Percentiles rank a stretch among this genome's conserved stretches.
phyloP scores from a whole-genome alignment of 2,797 vertebrate species.

The Pangasius krempfi region DNA sequence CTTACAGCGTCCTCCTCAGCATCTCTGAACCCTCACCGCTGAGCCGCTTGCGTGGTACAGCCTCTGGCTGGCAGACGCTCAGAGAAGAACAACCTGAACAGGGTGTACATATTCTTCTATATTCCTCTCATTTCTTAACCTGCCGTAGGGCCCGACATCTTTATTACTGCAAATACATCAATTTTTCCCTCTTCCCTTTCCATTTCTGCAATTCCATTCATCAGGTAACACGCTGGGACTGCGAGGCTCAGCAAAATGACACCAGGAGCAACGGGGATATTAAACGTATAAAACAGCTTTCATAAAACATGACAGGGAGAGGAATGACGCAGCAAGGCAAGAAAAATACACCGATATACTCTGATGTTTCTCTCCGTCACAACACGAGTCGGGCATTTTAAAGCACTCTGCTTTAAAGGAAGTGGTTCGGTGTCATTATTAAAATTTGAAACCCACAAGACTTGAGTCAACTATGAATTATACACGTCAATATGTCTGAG shows the following conservation, averaged over 20 bases:
- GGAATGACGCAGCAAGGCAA: neutral
- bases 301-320: conserved; percentile 37
- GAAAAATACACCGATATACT: neutral
- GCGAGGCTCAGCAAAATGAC: neutral
- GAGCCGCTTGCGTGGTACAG: neutral
- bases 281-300: conserved; percentile 36
- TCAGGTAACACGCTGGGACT: conserved; percentile 11
- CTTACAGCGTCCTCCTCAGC: neutral
- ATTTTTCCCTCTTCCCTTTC: neutral
- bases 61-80: neutral
- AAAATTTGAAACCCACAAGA: neutral
- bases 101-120: conserved; percentile 9
- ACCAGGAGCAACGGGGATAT: conserved; percentile 26
- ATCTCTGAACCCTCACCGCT: neutral
- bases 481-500: neutral
- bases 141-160: conserved; percentile 18
- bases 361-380: neutral
- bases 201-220: conserved; percentile 31
- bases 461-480: neutral
- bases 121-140: conserved; percentile 15
- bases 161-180: conserved; percentile 39
- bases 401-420: neutral
- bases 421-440: neutral
- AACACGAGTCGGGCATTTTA: neutral
- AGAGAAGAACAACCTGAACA: neutral